phyloP scores from a whole-genome alignment of 2,113 vertebrate genomes.

The Pangasianodon gigas region DNA sequence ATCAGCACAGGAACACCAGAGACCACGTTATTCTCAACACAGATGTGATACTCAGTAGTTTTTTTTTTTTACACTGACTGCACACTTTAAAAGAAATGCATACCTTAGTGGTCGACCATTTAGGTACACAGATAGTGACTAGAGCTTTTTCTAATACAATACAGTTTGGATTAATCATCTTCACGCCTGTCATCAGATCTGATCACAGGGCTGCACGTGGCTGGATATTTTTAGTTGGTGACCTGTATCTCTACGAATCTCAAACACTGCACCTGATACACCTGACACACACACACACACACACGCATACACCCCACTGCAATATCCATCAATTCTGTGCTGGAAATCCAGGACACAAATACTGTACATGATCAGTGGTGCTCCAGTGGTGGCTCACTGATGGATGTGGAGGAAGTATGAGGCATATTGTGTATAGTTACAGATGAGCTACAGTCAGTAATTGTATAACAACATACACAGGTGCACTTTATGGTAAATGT shows the following conservation, averaged over 20 bases:
- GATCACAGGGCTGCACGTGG: not conserved
- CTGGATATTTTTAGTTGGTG: not conserved
- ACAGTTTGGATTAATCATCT: not conserved
- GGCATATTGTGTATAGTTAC: not conserved
- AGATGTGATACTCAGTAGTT: not conserved
- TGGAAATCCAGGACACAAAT: not conserved
- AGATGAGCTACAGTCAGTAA: not conserved
- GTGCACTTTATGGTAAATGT: not conserved
- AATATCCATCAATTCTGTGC: not conserved
- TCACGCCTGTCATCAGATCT: not conserved
- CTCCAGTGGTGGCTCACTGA: not conserved
- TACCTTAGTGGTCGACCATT: not conserved
- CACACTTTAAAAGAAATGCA: not conserved
- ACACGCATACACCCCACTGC: not conserved
- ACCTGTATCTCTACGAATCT: not conserved
- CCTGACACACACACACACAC: not conserved
- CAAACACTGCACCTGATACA: not conserved
- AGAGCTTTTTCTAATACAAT: not conserved
- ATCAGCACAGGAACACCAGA: not conserved
- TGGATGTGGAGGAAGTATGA: not conserved
- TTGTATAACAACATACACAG: not conserved
- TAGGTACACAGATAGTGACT: not conserved
- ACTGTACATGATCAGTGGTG: not conserved
- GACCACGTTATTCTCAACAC: not conserved
- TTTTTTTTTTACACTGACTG: not conserved